phyloP scores from a whole-genome alignment of 1,140 invertebrate species.

The Heliconius hewitsoni region DNA sequence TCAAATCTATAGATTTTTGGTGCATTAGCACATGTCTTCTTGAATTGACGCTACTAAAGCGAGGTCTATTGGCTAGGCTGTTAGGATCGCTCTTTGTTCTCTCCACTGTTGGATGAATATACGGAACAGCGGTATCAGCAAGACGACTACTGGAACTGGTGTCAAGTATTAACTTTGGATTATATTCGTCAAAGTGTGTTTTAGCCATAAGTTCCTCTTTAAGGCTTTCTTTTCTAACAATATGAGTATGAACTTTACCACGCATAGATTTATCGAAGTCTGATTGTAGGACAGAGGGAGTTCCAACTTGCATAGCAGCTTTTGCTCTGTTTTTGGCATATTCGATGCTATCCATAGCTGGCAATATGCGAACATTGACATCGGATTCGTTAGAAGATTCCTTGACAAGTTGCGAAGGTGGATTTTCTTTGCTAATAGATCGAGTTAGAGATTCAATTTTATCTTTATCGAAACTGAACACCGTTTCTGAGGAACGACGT shows the following conservation, averaged over 20 bases:
- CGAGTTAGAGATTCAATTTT: constrained; percentile 86
- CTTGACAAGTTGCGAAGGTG: constrained; percentile 71
- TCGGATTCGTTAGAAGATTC: constrained; percentile 83
- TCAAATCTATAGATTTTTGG: constrained; percentile 92
- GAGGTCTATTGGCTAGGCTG: constrained; percentile 85
- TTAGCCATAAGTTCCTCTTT: constrained; percentile 84
- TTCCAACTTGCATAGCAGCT: constrained; percentile 59
- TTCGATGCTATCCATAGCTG: constrained; percentile 82
- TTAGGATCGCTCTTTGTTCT: constrained; percentile 93
- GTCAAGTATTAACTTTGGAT: constrained; percentile 81
- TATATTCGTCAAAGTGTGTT: constrained; percentile 84
- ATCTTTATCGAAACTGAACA: constrained; percentile 87
- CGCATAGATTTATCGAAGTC: constrained; percentile 83
- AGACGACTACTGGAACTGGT: constrained; percentile 79
- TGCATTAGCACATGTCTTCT: constrained; percentile 90
- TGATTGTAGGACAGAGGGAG: constrained; percentile 76
- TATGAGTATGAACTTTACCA: constrained; percentile 81
- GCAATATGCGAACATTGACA: constrained; percentile 75
- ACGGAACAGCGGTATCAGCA: constrained; percentile 74
- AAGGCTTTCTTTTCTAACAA: constrained; percentile 80
- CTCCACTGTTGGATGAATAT: constrained; percentile 87
- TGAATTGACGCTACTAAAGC: constrained; percentile 85
- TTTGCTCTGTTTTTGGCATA: constrained; percentile 80
- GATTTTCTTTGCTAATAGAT: constrained; percentile 75
- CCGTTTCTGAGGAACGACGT: constrained; percentile 82